A percentile compares a stretch with the other conserved stretches of the same genome.
phyloP scores from a whole-genome alignment of 2,888 invertebrate genomes.

The Tenthredo mesomela region DNA sequence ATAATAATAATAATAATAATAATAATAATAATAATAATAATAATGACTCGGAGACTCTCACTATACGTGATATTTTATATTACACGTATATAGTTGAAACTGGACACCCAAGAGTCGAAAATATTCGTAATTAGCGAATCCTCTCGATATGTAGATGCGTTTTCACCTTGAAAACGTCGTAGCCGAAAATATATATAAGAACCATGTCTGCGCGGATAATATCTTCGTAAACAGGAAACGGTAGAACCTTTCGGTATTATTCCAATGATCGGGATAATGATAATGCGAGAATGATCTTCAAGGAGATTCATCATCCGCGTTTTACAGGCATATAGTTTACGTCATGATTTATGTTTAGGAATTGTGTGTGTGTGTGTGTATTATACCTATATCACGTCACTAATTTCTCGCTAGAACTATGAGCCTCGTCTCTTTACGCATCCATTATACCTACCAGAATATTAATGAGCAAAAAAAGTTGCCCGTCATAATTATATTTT shows the following conservation, averaged over 20 bases:
- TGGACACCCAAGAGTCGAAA: too few species aligned
- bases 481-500: too few species aligned
- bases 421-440: neutral
- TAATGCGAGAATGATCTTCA: neutral
- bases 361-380: neutral
- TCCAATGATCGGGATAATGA: neutral
- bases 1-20: too few species aligned
- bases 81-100: too few species aligned
- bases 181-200: neutral
- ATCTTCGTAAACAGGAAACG: conserved; percentile 12
- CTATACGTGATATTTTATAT: too few species aligned
- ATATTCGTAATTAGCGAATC: neutral
- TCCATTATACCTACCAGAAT: neutral
- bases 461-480: neutral
- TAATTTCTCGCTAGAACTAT: neutral
- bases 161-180: neutral
- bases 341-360: neutral
- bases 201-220: too few species aligned
- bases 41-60: too few species aligned
- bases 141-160: neutral
- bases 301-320: neutral
- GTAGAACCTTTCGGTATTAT: neutral
- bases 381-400: neutral
- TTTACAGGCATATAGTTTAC: neutral
- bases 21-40: too few species aligned